These are phyloP conservation scores for Myrmophylax atrothorax DNA, from an alignment of 2,113 vertebrate species.

Conservation along the genomic window DNA sequence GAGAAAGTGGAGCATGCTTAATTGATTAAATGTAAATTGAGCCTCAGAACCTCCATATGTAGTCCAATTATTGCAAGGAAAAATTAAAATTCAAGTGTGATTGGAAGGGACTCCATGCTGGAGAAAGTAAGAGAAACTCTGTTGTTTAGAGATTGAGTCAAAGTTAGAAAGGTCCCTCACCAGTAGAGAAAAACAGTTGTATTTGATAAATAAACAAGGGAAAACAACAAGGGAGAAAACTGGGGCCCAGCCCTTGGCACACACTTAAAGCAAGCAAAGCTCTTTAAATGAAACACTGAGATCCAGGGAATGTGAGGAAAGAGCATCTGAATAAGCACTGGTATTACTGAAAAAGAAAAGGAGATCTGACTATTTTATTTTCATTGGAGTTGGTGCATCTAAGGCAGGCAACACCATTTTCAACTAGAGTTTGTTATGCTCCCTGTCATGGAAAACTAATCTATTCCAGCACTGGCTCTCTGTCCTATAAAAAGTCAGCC, in stretches of 20 bases:
- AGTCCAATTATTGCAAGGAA: neutral
- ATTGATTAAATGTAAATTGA: neutral
- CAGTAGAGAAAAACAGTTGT: neutral
- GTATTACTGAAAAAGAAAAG: neutral
- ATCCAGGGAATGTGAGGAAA: neutral
- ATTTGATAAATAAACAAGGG: neutral
- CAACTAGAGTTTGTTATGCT: neutral
- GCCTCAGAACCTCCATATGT: neutral
- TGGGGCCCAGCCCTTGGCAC: neutral
- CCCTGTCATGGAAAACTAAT: neutral
- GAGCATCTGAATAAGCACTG: neutral
- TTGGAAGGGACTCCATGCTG: neutral
- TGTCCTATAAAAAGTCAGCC: neutral
- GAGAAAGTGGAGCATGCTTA: neutral
- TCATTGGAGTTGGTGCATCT: neutral
- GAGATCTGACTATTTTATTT: neutral
- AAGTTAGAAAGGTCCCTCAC: neutral
- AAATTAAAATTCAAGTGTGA: neutral
- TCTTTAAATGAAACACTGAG: neutral
- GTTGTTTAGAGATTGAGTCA: neutral
- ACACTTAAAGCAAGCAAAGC: neutral
- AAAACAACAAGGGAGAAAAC: neutral
- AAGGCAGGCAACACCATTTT: neutral
- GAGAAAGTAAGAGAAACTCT: neutral
- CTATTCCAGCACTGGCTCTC: neutral